These are phyloP conservation scores for Himantopus leucocephalus DNA, from an alignment of 2,113 vertebrate genomes.

Conservation along the genomic window DNA sequence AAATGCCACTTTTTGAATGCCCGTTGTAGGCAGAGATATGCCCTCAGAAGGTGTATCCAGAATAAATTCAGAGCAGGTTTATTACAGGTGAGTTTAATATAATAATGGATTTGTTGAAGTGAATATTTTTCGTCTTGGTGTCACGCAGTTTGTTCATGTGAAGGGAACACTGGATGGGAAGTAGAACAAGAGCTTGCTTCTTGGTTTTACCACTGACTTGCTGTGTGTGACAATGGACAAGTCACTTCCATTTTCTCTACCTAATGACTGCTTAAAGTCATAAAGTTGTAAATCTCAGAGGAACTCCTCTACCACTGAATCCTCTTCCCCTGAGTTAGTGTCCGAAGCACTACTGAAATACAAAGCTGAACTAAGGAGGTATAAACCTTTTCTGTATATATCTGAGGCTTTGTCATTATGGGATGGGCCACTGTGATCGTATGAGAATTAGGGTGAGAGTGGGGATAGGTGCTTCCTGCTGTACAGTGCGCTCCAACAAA, in stretches of 20 bases:
- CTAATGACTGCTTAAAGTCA: not conserved
- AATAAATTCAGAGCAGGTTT: not conserved
- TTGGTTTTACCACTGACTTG: not conserved
- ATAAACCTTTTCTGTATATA: not conserved
- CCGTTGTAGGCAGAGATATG: not conserved
- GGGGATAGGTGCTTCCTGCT: not conserved
- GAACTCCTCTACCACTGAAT: not conserved
- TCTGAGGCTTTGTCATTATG: not conserved
- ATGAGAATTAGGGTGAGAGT: not conserved
- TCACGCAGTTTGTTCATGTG: not conserved
- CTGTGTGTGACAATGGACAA: not conserved
- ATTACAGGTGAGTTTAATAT: not conserved
- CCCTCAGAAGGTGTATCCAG: not conserved
- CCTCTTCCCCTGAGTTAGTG: not conserved
- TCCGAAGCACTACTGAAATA: not conserved
- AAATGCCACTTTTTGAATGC: not conserved
- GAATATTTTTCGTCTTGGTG: not conserved
- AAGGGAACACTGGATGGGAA: not conserved
- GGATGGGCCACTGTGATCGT: not conserved
- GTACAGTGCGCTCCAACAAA: not conserved
- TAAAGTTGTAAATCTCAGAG: not conserved
- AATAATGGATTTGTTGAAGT: not conserved
- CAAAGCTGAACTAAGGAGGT: not conserved
- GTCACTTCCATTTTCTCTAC: not conserved
- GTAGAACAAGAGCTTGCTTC: not conserved